Evolutionary conservation across 2,113 vertebrate species (phyloP), one percentile per base, ranked within the genome.

Genomic region (Brachypodius melanocephalos): DNA sequence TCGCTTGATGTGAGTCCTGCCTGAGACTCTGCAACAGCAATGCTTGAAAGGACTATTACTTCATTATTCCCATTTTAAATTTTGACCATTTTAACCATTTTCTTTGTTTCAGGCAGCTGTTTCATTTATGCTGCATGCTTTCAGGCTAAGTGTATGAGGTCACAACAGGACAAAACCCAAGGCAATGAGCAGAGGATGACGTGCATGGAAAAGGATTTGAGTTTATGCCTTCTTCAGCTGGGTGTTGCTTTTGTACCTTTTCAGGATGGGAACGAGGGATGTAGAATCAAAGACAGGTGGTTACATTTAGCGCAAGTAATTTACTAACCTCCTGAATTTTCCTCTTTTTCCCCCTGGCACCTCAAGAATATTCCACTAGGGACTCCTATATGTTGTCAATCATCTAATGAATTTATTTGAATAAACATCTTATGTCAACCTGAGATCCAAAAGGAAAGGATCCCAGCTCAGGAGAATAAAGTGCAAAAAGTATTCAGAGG

Each of bases 401-500:
- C 85, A 95, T 90, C 59, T 90, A 73, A 94, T 63, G 54, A 85
- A 90, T 85, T 82, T 92, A 34, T 90, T 88, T 88, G 95, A 79
- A 84, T 85, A 89, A 95, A 67, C 80, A 87, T 86, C 51, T 89
- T 91, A 54, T 82, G 93, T 85, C 79, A 92, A 55, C 76, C 59
- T 94, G 75, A 90, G 78, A 89, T 95, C 45, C 36, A 61, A 86
- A 71, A 96, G 59, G 62, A 87, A 94, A 66, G 43, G 31, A 51
- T 89, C 66, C 34, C 69, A 87, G 72, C 89, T 96, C 82, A 48
- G 63, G 91, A 97, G 92, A 96, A 91, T 92, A 94, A 95, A 96
- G 93, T 92, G 85, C 52, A 79, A 96, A 95, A 92, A 94, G 73
- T 95, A 87, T 19, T 26, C 94, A 91, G 93, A 85, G 62, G 51